phyloP scores from a whole-genome alignment of 2,797 vertebrate genomes.

The Zenarchopterus dispar region DNA sequence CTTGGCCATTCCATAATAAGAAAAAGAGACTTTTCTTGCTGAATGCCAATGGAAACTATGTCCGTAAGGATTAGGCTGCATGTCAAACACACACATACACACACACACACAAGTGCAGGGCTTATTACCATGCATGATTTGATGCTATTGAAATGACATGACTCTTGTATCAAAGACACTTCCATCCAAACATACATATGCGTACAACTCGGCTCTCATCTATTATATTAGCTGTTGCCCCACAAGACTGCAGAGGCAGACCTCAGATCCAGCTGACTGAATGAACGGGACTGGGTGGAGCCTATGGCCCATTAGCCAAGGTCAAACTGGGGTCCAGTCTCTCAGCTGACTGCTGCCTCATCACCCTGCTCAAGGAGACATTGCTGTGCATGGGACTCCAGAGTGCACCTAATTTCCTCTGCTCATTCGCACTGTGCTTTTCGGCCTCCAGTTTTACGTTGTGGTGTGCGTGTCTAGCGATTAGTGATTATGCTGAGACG shows the following conservation, averaged over 20 bases:
- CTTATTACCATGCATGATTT: constrained; percentile 24
- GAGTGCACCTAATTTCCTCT: constrained; percentile 57
- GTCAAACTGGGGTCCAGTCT: constrained; percentile 67
- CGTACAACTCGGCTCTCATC: constrained; percentile 29
- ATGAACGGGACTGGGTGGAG: constrained; percentile 51
- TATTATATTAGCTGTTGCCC: constrained; percentile 32
- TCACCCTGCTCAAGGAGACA: constrained; percentile 58
- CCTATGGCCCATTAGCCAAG: constrained; percentile 79
- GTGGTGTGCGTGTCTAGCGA: constrained; percentile 54
- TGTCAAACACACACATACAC: constrained; percentile 1
- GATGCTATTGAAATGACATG: constrained; percentile 34
- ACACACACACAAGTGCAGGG: no score
- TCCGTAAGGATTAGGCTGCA: constrained; percentile 31
- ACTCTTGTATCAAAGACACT: constrained; percentile 29
- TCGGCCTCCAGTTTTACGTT: constrained; percentile 31
- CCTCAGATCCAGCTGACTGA: constrained; percentile 54
- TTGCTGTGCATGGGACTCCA: constrained; percentile 26
- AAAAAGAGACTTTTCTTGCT: constrained; percentile 16
- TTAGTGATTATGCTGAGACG: constrained; percentile 82
- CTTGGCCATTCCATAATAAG: constrained; percentile 36
- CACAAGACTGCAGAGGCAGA: constrained; percentile 48
- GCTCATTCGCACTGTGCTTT: constrained; percentile 56
- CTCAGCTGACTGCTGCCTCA: constrained; percentile 67
- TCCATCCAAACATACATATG: constrained; percentile 12
- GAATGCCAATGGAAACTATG: constrained; percentile 45